Conservation (phyloP, 2,888 invertebrate genomes). For the Philaethria dido region DNA sequence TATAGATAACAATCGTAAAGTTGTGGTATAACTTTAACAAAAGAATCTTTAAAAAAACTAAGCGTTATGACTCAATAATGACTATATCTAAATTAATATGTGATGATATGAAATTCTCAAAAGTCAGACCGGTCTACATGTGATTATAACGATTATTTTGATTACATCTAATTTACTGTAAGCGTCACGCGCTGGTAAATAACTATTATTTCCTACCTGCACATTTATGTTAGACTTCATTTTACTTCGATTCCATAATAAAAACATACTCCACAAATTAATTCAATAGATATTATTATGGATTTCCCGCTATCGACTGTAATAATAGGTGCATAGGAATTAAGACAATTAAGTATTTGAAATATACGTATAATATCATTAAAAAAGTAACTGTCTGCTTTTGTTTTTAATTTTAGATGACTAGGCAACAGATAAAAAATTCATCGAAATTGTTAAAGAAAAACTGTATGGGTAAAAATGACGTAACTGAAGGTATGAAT, state of each 20-base stretch:
- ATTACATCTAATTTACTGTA: slow-evolving; percentile 32
- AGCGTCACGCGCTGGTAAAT: slow-evolving; percentile 39
- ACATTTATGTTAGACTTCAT: slow-evolving; percentile 10
- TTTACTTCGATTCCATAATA: slow-evolving; percentile 5
- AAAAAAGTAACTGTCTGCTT: neutral
- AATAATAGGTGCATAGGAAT: neutral
- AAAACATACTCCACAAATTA: neutral
- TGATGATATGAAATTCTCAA: slow-evolving; percentile 17
- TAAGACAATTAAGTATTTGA: neutral
- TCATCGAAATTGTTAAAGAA: slow-evolving; percentile 84
- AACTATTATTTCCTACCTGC: slow-evolving; percentile 31
- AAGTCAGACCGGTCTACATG: slow-evolving; percentile 13
- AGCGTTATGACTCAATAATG: neutral
- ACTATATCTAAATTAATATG: neutral
- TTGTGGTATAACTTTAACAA: too few relatives aligned
- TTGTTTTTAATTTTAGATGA: slow-evolving; percentile 56
- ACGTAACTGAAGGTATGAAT: slow-evolving; percentile 72
- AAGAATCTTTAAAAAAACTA: too few relatives aligned
- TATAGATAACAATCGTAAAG: too few relatives aligned
- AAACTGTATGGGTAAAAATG: slow-evolving; percentile 84
- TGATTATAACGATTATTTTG: slow-evolving; percentile 35
- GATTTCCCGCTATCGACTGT: neutral
- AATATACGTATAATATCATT: neutral
- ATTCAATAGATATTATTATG: neutral
- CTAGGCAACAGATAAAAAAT: slow-evolving; percentile 84